phyloP scores from a whole-genome alignment of 2,797 vertebrate species.

The Aselliscus stoliczkanus region DNA sequence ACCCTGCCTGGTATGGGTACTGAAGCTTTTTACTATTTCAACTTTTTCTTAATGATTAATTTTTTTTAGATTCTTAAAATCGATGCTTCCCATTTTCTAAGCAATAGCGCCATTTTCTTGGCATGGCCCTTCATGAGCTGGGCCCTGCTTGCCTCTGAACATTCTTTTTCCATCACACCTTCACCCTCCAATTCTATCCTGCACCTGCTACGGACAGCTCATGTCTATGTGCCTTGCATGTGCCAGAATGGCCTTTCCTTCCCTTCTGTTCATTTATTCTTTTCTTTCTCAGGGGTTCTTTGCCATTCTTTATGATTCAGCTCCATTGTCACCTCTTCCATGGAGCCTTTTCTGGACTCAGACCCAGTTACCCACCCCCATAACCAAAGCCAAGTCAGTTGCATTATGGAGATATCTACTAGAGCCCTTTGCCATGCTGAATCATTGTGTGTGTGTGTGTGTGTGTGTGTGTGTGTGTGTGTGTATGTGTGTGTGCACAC shows the following conservation, averaged over 20 bases:
- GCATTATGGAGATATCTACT: neutral
- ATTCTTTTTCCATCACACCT: neutral
- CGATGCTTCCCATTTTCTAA: neutral
- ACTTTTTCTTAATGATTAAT: neutral
- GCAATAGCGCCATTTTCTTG: neutral
- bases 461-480: neutral
- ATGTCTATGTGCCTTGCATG: neutral
- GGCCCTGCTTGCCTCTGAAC: neutral
- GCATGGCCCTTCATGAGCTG: neutral
- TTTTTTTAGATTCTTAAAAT: neutral
- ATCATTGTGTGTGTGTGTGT: neutral
- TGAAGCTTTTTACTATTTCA: neutral
- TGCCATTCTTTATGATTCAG: neutral
- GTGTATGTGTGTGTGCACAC: neutral
- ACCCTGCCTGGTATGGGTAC: neutral
- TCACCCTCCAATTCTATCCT: neutral
- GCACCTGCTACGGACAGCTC: neutral
- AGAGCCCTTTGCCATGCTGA: neutral
- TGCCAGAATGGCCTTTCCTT: neutral
- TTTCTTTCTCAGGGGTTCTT: neutral
- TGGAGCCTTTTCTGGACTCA: neutral
- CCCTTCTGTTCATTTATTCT: neutral
- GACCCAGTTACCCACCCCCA: accelerated
- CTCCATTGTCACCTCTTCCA: neutral
- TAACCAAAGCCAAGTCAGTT: neutral